Base-by-base conservation (phyloP, 1,140 invertebrate genomes). In the Hylaeus volcanicus region DNA sequence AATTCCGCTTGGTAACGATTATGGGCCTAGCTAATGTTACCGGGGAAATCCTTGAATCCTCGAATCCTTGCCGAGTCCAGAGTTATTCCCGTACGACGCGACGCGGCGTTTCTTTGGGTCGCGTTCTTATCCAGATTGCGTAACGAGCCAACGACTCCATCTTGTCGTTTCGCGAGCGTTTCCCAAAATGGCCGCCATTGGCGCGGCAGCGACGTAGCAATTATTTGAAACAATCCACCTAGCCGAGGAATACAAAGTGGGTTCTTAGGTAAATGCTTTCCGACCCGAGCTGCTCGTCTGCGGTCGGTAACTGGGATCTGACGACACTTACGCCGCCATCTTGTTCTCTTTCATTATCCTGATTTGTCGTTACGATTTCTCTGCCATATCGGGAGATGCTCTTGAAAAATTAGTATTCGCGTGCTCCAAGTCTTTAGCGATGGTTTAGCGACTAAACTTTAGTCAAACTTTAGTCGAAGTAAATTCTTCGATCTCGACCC, bases 231-330 rank as follows among this genome's bases (percentile, higher is more conserved):
- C 80, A 91, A 89, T 84, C 83, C 68, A 66, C 68, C 85, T 61
- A 81, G 43, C 72, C 66, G 71, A 77, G 83, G 92, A 92, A 92
- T 92, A 92, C 90, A 91, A 92, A 93, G 89, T 92, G 78, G 86
- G 77, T 88, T 90, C 88, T 92, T 92, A 92, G 74, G 87, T 89
- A 92, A 93, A 92, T 92, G 88, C 83, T 70, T 75, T 79, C 51
- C 60, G 86, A 66, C 45, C 66, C 51, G 72, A 75, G 84, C 69
- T 55, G 74, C 39, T 39, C 69, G 43, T 39, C 55, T 61, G 43
- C 64, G 5, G 26, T 1, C 72, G 48, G 58, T 73, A 73, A 53
- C 8, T 51, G 66, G 55, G 37, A 78, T 55, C 72, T 37, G 39
- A 64, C 69, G 65, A 15, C 55, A 53, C 60, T 15, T 39, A 37